A percentile compares a stretch with the other conserved stretches of the same genome.
These are phyloP conservation scores for Paratrypauchen microcephalus DNA, from an alignment of 2,797 vertebrate species.

Conservation along the genomic window DNA sequence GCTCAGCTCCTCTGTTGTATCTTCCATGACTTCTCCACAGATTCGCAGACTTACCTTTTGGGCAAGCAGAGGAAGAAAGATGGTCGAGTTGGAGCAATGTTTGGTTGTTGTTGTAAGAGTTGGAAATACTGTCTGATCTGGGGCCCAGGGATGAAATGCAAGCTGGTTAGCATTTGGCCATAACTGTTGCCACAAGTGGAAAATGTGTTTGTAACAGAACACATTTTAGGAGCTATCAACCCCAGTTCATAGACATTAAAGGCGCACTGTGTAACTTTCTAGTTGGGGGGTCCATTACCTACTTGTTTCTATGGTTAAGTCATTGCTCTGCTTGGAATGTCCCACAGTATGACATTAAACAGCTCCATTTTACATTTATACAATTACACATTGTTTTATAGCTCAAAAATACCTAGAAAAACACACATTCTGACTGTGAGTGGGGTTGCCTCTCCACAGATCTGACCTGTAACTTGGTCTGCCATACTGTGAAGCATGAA, in stretches of 20 bases:
- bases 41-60: slow-evolving; percentile 70
- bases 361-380: too few species aligned
- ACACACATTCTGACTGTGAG: too few species aligned
- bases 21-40: slow-evolving; percentile 68
- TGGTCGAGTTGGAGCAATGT: slow-evolving; percentile 52
- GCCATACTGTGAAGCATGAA: too few species aligned
- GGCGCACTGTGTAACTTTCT: too few species aligned
- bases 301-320: too few species aligned
- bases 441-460: too few species aligned
- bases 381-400: too few species aligned
- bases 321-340: too few species aligned
- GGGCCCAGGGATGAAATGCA: slow-evolving; percentile 32
- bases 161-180: slow-evolving; percentile 14
- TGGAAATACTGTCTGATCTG: slow-evolving; percentile 38
- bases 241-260: background rate
- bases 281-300: too few species aligned
- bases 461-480: too few species aligned
- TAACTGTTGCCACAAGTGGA: background rate
- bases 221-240: background rate
- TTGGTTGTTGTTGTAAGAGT: slow-evolving; percentile 28
- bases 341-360: too few species aligned
- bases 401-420: too few species aligned
- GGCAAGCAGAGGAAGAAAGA: slow-evolving; percentile 51
- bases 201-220: background rate
- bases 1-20: slow-evolving; percentile 49